Evolutionary conservation across 1,140 invertebrate species (phyloP).

Genomic region (Halictus rubicundus): DNA sequence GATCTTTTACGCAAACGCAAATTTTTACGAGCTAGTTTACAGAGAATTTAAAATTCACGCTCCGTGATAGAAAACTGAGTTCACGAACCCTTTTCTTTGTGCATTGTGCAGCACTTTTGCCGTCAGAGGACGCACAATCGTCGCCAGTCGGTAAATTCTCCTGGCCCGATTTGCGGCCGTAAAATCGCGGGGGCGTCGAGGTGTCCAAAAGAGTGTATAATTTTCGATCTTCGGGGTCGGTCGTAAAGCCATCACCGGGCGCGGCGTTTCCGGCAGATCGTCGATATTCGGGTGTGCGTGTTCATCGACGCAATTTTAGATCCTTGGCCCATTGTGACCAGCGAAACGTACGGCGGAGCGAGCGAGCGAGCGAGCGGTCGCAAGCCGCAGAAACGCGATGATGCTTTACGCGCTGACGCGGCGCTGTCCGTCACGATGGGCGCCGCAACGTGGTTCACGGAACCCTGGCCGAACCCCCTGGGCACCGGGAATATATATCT

Average conservation of each 20-base stretch:
- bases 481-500: slow-evolving; percentile 58
- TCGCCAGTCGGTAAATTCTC: too few species aligned
- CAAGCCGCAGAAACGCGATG: slow-evolving; percentile 60
- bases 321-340: slow-evolving; percentile 27
- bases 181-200: background rate
- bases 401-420: slow-evolving; percentile 72
- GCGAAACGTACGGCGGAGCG: slow-evolving; percentile 34
- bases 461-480: slow-evolving; percentile 42
- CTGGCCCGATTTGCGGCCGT: too few species aligned
- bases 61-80: too few species aligned
- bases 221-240: background rate
- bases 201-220: background rate
- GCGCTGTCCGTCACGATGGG: slow-evolving; percentile 73
- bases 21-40: too few species aligned
- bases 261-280: background rate
- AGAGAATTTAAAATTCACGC: too few species aligned
- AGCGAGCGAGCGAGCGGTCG: slow-evolving; percentile 20
- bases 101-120: too few species aligned
- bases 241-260: background rate
- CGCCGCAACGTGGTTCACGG: slow-evolving; percentile 63
- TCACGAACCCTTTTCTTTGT: too few species aligned
- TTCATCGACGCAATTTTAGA: slow-evolving; percentile 21
- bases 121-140: too few species aligned
- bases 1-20: too few species aligned
- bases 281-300: background rate